Base-by-base conservation (phyloP, 2,113 vertebrate genomes). In the Neopipo cinnamomea region DNA sequence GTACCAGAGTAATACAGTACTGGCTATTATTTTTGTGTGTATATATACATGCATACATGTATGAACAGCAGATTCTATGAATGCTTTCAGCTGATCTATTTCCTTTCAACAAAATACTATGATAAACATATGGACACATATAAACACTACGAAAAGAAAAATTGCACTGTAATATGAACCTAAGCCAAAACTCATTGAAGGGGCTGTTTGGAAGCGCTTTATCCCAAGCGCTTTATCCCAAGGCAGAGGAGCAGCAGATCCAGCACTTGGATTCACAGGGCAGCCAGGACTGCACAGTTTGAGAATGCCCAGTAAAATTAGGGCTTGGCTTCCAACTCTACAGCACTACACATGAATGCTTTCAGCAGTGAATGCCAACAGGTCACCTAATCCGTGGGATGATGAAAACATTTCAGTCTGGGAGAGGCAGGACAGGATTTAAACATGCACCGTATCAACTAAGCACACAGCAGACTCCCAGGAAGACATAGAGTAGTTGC, bases 71-170 rank as follows among this genome's bases (percentile, higher is more conserved):
- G 33, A 79, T 66, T n/a, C 18, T 44, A 2, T 55, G 33, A 88
- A 66, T 55, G 28, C 9, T 85, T 92, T 76, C 78, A 61, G 22
- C 31, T 0, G 1, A 77, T 73, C 31, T 76, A 59, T 79, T 88
- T 94, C 79, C 62, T 77, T 90, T 70, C 63, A 67, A 24, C 91
- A 73, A 94, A 85, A 66, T 61, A 42, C 41, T 55, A 62, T 78
- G 42, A 59, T 76, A 94, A 93, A 88, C 55, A 55, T 74, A 85
- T 11, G 31, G 33, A 42, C 41, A 52, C 0, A 1, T 37, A 63
- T 11, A 95, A 89, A 80, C 46, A 46, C 12, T 23, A 28, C 6
- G 24, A 53, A 83, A 85, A 88, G 8, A 33, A 82, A 88, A 89
- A 65, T 16, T 39, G 5, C 42, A 53, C 37, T 79, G 59, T 14